Evolutionary conservation across 1,140 invertebrate genomes (phyloP), one percentile per base, ranked within the genome.

Genomic region (Temnothorax curvispinosus): DNA sequence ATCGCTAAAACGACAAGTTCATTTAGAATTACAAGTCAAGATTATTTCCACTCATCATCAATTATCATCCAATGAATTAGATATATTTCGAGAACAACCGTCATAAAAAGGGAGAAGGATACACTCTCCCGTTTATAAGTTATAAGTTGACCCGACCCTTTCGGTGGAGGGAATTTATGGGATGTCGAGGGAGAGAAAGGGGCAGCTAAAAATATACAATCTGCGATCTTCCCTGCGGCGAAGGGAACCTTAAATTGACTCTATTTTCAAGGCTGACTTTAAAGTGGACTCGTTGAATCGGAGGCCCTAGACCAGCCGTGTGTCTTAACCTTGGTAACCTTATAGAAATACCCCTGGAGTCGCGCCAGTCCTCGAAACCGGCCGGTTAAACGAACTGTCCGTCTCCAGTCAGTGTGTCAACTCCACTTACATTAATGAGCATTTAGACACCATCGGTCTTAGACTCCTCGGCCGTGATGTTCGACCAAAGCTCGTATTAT

Each of bases 251-350:
- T 64, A 84, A 64, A 87, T 87, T 56, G 56, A 82, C 38, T 85
- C 50, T 47, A 47, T 54, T 35, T 72, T 87, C 69, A 84, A 84
- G 50, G 50, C 58, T 84, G 27, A 1, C 41, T 65, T 65, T 74
- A 60, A 64, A 87, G 65, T 47, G 60, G 38, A 6, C 85, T 44
- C 50, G 58, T 87, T 84, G 65, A 84, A 84, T 75, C 38, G 52
- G 27, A 74, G 81, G 54, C 47, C 78, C 50, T 87, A 78, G 9
- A 85, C 52, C 38, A 60, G 64, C 21, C 65, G 44, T 60, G 67
- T 60, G 27, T 32, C 78, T 87, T 87, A 85, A 87, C 86, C 86
- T 87, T 87, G 86, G 67, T 87, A 87, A 87, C 67, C 86, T 84
- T 87, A 87, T 87, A 87, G 86, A 87, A 84, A 85, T 85, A 65